Percentiles rank a stretch among this genome's conserved stretches.
Conservation (phyloP, 2,113 vertebrate species). For the Capreolus pygargus region DNA sequence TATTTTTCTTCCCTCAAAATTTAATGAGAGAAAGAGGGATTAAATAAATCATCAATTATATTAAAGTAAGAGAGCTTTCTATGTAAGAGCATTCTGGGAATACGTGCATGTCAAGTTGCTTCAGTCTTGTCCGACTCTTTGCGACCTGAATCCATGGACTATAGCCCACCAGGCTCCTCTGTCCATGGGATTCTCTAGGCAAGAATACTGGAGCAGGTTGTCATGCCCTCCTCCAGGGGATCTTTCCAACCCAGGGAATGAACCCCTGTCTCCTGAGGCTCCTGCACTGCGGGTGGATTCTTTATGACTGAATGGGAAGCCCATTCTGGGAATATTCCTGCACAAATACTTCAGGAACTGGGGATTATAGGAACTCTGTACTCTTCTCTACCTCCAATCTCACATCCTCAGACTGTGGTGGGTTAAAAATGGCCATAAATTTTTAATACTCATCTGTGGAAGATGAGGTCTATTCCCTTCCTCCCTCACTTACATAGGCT, state of each 20-base stretch:
- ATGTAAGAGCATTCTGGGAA: neutral
- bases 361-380: neutral
- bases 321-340: neutral
- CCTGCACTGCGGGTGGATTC: rapidly evolving
- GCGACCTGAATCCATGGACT: neutral
- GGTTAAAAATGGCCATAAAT: neutral
- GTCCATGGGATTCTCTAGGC: neutral
- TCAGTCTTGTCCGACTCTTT: neutral
- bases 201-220: neutral
- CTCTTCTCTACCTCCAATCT: neutral
- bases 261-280: neutral
- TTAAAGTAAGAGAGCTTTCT: neutral
- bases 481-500: neutral
- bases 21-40: neutral
- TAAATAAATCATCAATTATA: neutral
- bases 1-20: neutral
- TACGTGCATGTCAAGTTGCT: neutral
- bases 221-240: neutral
- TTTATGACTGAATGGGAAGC: neutral
- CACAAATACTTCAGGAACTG: neutral
- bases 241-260: neutral
- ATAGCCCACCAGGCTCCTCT: neutral
- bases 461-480: neutral
- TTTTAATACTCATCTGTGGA: neutral
- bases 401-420: neutral